These are phyloP conservation scores for Pocillopora verrucosa DNA, from an alignment of 64 coral and sea anemone species.

Conservation along the genomic window DNA sequence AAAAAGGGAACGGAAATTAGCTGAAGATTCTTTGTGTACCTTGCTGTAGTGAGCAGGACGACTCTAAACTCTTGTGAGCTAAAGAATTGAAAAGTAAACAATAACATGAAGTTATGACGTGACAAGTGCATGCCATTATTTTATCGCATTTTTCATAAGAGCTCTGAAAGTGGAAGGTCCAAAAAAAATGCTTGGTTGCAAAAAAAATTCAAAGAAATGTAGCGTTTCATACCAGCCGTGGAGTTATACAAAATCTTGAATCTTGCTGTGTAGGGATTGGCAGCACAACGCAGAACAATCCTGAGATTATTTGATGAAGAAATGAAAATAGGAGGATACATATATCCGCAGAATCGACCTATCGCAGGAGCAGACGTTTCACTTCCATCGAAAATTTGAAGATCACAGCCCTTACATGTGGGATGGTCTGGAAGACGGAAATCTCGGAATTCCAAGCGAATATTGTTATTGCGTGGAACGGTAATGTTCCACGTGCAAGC, in stretches of 20 bases:
- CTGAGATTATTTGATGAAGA: conserved; percentile 2
- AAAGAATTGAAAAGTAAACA: background rate
- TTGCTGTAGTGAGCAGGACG: background rate
- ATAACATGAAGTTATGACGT: background rate
- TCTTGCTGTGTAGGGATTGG: background rate
- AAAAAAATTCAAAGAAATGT: background rate
- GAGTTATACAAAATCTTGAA: conserved; percentile 1
- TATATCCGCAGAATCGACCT: conserved; percentile 12
- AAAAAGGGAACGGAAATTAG: too few species aligned
- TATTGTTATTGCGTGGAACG: background rate
- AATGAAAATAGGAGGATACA: background rate
- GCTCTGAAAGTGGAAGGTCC: background rate
- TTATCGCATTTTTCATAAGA: too few species aligned
- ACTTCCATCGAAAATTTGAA: conserved; percentile 7
- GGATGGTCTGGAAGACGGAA: background rate
- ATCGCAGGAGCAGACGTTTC: background rate
- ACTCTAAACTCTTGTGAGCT: background rate
- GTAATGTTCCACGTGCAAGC: background rate
- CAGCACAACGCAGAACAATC: background rate
- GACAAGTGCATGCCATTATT: background rate
- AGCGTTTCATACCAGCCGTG: background rate
- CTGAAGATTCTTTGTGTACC: background rate
- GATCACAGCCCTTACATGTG: background rate
- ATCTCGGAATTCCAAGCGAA: background rate
- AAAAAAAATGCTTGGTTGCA: background rate